Evolutionary conservation across 2,888 invertebrate genomes (phyloP).

Genomic region (Octonoba sinensis): DNA sequence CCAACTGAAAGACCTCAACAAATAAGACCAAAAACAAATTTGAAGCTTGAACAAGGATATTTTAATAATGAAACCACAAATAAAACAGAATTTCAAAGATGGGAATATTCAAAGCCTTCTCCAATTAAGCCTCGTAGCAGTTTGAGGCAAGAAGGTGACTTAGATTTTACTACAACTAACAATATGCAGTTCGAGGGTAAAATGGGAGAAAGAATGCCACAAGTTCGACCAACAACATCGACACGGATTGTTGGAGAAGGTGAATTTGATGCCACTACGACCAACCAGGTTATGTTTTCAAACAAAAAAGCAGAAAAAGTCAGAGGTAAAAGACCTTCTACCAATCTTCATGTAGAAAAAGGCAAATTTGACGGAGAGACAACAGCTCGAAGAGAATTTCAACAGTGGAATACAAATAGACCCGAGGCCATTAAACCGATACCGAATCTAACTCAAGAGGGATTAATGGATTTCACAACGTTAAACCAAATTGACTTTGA

Average conservation of each 20-base stretch:
- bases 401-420: constrained; percentile 52
- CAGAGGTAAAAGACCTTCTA: constrained; percentile 39
- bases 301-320: constrained; percentile 26
- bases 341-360: constrained; percentile 43
- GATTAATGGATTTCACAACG: constrained; percentile 60
- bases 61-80: constrained; percentile 37
- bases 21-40: constrained; percentile 33
- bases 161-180: constrained; percentile 50
- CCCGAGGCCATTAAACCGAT: constrained; percentile 49
- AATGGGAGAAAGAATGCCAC: constrained; percentile 10
- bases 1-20: constrained; percentile 24
- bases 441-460: constrained; percentile 61
- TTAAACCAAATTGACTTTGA: constrained; percentile 21
- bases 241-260: constrained; percentile 22
- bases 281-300: constrained; percentile 49
- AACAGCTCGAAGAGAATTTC: constrained; percentile 47
- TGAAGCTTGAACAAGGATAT: constrained; percentile 40
- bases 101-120: constrained; percentile 33
- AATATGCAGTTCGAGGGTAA: constrained; percentile 30
- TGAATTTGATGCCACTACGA: constrained; percentile 55
- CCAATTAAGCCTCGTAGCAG: constrained; percentile 47
- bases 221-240: constrained; percentile 21
- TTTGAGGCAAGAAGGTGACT: constrained; percentile 59
- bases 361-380: constrained; percentile 45
- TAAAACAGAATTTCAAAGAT: constrained; percentile 36